Base-by-base conservation (phyloP, 64 coral and sea anemone species). In the Stichodactyla helianthus region DNA sequence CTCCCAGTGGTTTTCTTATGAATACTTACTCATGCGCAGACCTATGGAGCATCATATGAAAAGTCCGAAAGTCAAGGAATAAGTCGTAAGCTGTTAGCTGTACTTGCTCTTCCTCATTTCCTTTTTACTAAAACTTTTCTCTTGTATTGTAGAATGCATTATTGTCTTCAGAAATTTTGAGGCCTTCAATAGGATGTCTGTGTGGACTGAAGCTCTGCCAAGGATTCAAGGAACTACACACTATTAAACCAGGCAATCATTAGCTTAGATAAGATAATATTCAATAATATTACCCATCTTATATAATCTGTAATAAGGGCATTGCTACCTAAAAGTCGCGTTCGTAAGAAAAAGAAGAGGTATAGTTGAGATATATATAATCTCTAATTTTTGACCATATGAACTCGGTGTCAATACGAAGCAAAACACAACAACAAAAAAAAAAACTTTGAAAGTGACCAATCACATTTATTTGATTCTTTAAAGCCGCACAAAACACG, bases 141-240 rank as follows among this genome's bases (percentile, higher is more conserved):
- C 11, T 7, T 79, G 10, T 79, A 14, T 51, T 50, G 22, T 79
- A 79, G 77, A 79, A 50, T 50, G 77, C 28, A 86, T 91, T 51
- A 59, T 91, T 51, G 78, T 70, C 51, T 25, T 91, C 28, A 51
- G 74, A 13, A 56, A 86, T 51, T 60, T 71, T 52, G 89, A 91
- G 13, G 35, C 67, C 3, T 91, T 86, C 76, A 85, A 81, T 55
- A 91, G 86, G 59, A 81, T 82, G 52, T 61, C 82, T 3, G 35
- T 86, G 19, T 91, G 89, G 89, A 91, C 89, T 16, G 83, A 91
- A 22, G 81, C 83, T 14, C 50, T 79, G 50, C 15, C 76, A 79
- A 79, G 76, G 31, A 79, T 19, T 4, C 27, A 79, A 79, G 50
- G 76, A 25, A 79, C 25, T 25, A 20, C 17, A 65, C 2, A 17